Base-by-base conservation (phyloP, 2,113 vertebrate species). In the Cryptomyrus ogoouensis region DNA sequence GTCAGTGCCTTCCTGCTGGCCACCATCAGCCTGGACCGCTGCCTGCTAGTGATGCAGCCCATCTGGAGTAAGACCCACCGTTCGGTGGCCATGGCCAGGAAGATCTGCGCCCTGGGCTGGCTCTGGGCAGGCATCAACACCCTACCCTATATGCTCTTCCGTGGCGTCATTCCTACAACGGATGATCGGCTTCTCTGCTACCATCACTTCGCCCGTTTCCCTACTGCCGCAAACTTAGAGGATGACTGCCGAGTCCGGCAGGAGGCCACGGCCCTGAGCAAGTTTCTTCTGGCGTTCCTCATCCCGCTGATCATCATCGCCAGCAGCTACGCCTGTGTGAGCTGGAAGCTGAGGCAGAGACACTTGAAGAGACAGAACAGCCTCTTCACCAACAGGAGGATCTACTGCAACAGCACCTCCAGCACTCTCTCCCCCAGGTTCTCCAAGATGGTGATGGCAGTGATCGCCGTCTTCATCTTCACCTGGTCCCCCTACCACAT, bases 11-110 rank as follows among this genome's bases (percentile, higher is more conserved):
- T 98, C 77, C 93, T 98, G 89, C 93, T 99, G 89, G 97, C 96
- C 0, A 94, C 94, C 91, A 99, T 99, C 95, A 98, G 98, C 47
- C 91, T 97, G 0, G 97, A 99, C 88, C 97, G 98, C 88, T 97
- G 96, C 1, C 27, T 98, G 24, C 94, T 97, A 0, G 98, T 97
- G 91, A 91, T 95, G 0, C 96, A 96, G 80, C 98, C 98, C 0
- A 97, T 98, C 90, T 99, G 98, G 97, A 95, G 97, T 35, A 96
- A 98, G 93, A 98, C 97, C 93, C 97, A 96, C 84, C 97, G 98
- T 0, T 95, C 95, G 0, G 90, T 96, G 58, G 92, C 91, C 0
- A 92, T 94, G 1, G 97, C 98, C 0, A 97, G 94, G 89, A 62
- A 91, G 15, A 93, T 97, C 5, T 98, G 97, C 0, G 2, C 62